Percentiles rank a stretch among this genome's conserved stretches.
These are phyloP conservation scores for Choristoneura fumiferana DNA, from an alignment of 1,140 invertebrate species.

Conservation along the genomic window DNA sequence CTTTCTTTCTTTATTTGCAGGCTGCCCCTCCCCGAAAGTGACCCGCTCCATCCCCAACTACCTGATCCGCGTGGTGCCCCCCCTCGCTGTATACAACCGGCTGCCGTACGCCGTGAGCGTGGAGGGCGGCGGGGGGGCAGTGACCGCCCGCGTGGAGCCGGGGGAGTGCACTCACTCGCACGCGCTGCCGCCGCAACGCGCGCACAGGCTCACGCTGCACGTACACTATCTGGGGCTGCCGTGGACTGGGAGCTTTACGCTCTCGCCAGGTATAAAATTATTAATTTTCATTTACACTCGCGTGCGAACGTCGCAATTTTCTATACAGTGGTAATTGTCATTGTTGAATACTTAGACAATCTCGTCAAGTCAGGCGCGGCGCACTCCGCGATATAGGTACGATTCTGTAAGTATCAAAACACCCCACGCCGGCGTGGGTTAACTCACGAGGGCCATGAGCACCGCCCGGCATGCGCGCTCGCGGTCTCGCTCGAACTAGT, in stretches of 20 bases:
- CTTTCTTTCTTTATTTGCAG: too few species aligned
- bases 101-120: slow-evolving; percentile 85
- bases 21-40: slow-evolving; percentile 61
- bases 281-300: not conserved
- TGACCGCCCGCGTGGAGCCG: slow-evolving; percentile 82
- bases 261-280: slow-evolving; percentile 79
- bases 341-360: too few species aligned
- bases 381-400: too few species aligned
- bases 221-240: slow-evolving; percentile 84
- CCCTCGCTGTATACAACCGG: slow-evolving; percentile 87
- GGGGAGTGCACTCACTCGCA: slow-evolving; percentile 86
- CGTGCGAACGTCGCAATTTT: too few species aligned
- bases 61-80: slow-evolving; percentile 84
- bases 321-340: too few species aligned
- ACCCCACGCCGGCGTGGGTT: too few species aligned
- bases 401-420: too few species aligned
- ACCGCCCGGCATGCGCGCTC: too few species aligned
- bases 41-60: slow-evolving; percentile 84
- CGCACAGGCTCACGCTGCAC: slow-evolving; percentile 81
- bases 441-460: too few species aligned
- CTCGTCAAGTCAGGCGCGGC: too few species aligned
- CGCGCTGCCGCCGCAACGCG: slow-evolving; percentile 80
- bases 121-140: slow-evolving; percentile 69
- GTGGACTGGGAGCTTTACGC: slow-evolving; percentile 85
- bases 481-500: too few species aligned